Evolutionary conservation across 37 sponge, comb jelly and placozoan species (phyloP).

Genomic region (Beroe ovata): DNA sequence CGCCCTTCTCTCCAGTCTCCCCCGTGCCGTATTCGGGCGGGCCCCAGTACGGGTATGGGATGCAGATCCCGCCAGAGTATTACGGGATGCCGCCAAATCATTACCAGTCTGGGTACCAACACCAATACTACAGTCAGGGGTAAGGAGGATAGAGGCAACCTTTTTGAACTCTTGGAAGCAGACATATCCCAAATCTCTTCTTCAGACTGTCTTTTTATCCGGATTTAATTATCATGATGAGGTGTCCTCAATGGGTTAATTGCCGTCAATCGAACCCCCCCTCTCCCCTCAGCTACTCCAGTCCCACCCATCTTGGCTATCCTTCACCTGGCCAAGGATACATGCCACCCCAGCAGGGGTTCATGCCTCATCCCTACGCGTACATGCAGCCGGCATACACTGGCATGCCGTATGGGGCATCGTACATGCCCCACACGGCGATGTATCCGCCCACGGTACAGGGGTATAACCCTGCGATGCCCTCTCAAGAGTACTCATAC

Average conservation of each 20-base stretch:
- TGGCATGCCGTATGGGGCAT: background rate
- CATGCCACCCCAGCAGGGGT: background rate
- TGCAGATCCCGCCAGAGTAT: background rate
- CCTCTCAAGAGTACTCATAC: too few species aligned
- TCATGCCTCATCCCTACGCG: background rate
- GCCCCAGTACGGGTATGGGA: too few species aligned
- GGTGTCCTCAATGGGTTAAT: too few species aligned
- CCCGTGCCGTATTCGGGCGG: background rate
- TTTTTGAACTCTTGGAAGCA: too few species aligned
- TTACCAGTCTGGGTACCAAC: background rate
- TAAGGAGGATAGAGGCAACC: too few species aligned
- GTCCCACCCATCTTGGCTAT: background rate
- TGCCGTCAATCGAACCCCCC: too few species aligned
- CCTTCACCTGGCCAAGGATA: background rate
- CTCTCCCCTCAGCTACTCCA: background rate
- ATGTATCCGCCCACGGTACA: background rate
- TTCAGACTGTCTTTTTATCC: too few species aligned
- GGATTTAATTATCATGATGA: too few species aligned
- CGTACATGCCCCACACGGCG: background rate
- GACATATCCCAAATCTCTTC: too few species aligned
- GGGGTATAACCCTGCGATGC: background rate
- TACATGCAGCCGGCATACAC: background rate
- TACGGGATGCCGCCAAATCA: background rate
- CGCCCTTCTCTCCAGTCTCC: background rate
- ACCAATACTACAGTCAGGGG: background rate